phyloP scores from a whole-genome alignment of 1,140 invertebrate genomes.

The Diprion similis region DNA sequence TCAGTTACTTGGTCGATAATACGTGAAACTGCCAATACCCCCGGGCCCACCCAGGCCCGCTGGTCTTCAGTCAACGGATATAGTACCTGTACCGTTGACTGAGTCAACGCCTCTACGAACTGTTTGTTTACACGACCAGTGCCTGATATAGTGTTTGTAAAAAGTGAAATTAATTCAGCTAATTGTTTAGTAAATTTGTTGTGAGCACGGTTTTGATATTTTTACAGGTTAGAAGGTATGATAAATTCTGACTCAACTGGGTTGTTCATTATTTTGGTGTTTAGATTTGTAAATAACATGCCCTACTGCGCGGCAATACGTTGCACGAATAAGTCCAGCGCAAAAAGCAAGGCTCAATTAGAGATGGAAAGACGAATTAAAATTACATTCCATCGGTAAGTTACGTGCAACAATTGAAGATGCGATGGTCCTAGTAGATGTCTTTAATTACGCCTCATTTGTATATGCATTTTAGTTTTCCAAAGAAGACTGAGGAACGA shows the following conservation, averaged over 20 bases:
- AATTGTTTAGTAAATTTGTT: background rate
- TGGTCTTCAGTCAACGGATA: too few relatives aligned
- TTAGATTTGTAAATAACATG: background rate
- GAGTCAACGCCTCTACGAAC: too few relatives aligned
- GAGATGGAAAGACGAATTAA: background rate
- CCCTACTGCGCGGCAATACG: background rate
- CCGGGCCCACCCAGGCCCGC: too few relatives aligned
- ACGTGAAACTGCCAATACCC: too few relatives aligned
- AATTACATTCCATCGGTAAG: background rate
- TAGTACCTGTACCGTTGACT: too few relatives aligned
- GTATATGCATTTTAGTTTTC: background rate
- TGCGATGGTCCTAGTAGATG: background rate
- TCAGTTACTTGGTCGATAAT: too few relatives aligned
- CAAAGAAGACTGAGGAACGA: background rate
- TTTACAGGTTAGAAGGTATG: background rate
- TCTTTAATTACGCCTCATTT: background rate
- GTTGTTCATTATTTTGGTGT: background rate
- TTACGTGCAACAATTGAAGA: background rate
- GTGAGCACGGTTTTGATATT: background rate
- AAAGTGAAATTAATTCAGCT: background rate
- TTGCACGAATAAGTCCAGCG: background rate
- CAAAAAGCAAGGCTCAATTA: constrained; percentile 1
- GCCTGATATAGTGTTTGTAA: background rate
- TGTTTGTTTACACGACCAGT: background rate
- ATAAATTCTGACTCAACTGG: too few relatives aligned